Percentiles rank a stretch among this genome's conserved stretches.
Evolutionary conservation across 2,888 invertebrate species (phyloP).

Genomic region (Drosophila fungiperda): DNA sequence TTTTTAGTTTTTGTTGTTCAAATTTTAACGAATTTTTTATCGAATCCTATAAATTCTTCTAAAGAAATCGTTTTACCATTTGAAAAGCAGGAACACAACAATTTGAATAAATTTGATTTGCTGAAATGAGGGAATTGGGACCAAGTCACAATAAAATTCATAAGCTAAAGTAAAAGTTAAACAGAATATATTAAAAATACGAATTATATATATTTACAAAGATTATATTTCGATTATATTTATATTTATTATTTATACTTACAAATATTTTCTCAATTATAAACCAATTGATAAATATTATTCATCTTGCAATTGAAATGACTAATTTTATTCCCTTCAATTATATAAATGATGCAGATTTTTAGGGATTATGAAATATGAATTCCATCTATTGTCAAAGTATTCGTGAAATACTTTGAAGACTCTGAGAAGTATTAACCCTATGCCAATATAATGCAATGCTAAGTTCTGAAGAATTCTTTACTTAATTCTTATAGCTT

Average conservation of each 20-base stretch:
- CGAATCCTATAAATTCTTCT: too few relatives aligned
- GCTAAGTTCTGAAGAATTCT: neutral
- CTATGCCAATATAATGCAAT: too few relatives aligned
- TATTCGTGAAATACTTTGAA: neutral
- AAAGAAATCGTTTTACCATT: too few relatives aligned
- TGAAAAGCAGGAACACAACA: too few relatives aligned
- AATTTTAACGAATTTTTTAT: too few relatives aligned
- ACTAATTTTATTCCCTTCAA: neutral
- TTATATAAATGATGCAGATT: neutral
- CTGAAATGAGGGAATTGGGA: too few relatives aligned
- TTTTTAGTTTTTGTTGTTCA: too few relatives aligned
- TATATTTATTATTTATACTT: neutral
- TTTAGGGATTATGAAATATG: neutral
- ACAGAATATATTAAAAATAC: neutral
- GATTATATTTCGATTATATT: neutral
- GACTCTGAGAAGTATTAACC: neutral
- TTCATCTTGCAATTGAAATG: neutral
- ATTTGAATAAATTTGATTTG: too few relatives aligned
- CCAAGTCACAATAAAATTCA: too few relatives aligned
- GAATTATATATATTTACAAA: neutral
- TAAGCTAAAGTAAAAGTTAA: neutral
- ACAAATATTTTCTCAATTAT: neutral
- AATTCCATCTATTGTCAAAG: neutral
- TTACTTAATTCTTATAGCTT: too few relatives aligned
- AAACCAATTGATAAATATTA: neutral